phyloP scores from a whole-genome alignment of 2,888 invertebrate genomes.

The Lasioglossum lativentre region DNA sequence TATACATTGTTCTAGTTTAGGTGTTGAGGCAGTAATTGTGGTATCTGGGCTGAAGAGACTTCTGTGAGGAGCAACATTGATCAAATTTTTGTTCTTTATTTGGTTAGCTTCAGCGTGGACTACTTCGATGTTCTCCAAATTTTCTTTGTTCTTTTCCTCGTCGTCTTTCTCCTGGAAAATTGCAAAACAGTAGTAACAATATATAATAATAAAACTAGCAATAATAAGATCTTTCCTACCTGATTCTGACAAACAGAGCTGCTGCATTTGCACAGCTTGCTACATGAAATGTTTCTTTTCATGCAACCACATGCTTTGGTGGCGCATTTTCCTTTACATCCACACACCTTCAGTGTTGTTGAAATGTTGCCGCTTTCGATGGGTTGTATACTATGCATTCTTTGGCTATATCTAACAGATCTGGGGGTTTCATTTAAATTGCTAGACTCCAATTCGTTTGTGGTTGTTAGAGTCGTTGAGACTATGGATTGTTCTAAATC shows the following conservation, averaged over 20 bases:
- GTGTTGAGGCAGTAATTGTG: too few species aligned
- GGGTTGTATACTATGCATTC: background rate
- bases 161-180: background rate
- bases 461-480: background rate
- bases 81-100: slow-evolving; percentile 32
- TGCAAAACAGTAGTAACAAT: background rate
- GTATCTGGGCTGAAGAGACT: slow-evolving; percentile 47
- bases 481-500: background rate
- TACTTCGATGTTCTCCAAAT: slow-evolving; percentile 7
- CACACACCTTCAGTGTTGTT: slow-evolving; percentile 37
- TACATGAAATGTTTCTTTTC: slow-evolving; percentile 64
- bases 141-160: slow-evolving; percentile 25
- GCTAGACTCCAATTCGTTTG: too few species aligned
- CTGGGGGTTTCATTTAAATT: too few species aligned
- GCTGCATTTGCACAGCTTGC: slow-evolving; percentile 68
- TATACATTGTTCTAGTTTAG: background rate
- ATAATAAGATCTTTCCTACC: slow-evolving; percentile 50
- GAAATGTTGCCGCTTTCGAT: too few species aligned
- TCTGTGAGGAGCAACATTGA: background rate
- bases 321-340: slow-evolving; percentile 69
- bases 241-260: slow-evolving; percentile 69
- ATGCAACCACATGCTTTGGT: slow-evolving; percentile 73
- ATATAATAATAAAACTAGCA: background rate
- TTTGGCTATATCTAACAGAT: too few species aligned
- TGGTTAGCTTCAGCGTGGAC: background rate